Conservation (phyloP, 2,888 invertebrate species). For the Lithophane leautieri region DNA sequence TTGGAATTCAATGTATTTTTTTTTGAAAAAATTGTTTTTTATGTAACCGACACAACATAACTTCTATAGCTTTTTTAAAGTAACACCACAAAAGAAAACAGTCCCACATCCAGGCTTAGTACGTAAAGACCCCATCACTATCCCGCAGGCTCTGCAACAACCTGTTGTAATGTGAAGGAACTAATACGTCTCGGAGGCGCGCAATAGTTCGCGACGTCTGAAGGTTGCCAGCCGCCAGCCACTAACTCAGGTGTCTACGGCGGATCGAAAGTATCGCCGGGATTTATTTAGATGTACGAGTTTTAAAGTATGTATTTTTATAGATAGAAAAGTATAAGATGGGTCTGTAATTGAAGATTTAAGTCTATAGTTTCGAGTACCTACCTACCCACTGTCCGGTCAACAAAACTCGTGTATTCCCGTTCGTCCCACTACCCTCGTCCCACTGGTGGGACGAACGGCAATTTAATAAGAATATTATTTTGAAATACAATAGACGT, state of each 20-base stretch:
- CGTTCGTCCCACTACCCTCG: no score
- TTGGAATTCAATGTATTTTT: no score
- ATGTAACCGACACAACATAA: neutral
- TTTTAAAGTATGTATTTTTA: slow-evolving; percentile 1
- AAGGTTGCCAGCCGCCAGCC: slow-evolving; percentile 37
- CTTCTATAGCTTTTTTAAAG: neutral
- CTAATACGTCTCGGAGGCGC: slow-evolving; percentile 60
- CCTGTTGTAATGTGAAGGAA: slow-evolving; percentile 66
- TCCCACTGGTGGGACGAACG: no score
- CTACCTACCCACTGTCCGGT: neutral
- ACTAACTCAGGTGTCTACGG: slow-evolving; percentile 68
- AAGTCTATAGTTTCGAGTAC: neutral
- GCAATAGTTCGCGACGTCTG: slow-evolving; percentile 65
- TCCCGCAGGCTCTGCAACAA: slow-evolving; percentile 30
- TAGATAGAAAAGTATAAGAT: neutral
- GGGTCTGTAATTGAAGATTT: neutral
- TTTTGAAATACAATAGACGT: no score
- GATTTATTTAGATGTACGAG: slow-evolving; percentile 25
- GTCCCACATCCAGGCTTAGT: slow-evolving; percentile 2
- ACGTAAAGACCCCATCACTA: slow-evolving; percentile 15
- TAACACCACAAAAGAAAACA: slow-evolving; percentile 4
- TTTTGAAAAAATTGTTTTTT: no score
- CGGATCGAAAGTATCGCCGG: slow-evolving; percentile 20
- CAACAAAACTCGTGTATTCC: no score
- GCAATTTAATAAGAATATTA: no score